Percentiles rank a stretch among this genome's conserved stretches.
Conservation (phyloP, 2,797 vertebrate species). For the Pygocentrus nattereri region DNA sequence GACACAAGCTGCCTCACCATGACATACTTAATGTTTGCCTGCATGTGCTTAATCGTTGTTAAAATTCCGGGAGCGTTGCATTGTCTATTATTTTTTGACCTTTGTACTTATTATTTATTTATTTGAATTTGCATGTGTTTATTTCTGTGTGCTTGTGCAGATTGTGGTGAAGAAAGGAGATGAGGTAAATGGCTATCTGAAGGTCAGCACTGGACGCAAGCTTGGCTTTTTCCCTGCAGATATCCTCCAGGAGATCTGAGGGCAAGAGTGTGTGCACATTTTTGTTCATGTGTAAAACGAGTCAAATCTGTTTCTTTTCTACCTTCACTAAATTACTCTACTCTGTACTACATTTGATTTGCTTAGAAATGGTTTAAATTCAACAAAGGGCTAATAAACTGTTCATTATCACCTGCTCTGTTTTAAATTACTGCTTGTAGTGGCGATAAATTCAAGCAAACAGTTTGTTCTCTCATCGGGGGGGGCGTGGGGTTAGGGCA, state of each 20-base stretch:
- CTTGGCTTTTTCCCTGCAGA: constrained; percentile 88
- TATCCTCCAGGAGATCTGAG: constrained; percentile 87
- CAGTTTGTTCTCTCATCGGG: too few species aligned
- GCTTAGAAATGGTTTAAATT: too few species aligned
- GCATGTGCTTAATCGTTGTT: not conserved
- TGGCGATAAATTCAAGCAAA: too few species aligned
- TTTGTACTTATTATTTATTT: not conserved
- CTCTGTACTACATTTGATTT: too few species aligned
- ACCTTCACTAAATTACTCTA: fast-evolving
- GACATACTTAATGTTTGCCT: not conserved
- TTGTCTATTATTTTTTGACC: not conserved
- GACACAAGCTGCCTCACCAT: not conserved
- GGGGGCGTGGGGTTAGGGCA: too few species aligned
- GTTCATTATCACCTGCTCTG: too few species aligned
- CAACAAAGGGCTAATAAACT: too few species aligned
- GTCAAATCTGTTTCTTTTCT: too few species aligned
- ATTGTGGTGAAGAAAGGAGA: constrained; percentile 88
- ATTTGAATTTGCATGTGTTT: not conserved
- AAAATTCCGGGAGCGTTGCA: not conserved
- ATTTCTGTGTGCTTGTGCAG: constrained; percentile 1
- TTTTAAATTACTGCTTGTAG: too few species aligned
- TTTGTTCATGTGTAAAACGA: too few species aligned
- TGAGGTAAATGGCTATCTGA: constrained; percentile 89
- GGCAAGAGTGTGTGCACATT: not conserved
- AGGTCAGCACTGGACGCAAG: constrained; percentile 91